Base-by-base conservation (phyloP, 2,888 invertebrate species). In the Pachycephus smyrnensis region DNA sequence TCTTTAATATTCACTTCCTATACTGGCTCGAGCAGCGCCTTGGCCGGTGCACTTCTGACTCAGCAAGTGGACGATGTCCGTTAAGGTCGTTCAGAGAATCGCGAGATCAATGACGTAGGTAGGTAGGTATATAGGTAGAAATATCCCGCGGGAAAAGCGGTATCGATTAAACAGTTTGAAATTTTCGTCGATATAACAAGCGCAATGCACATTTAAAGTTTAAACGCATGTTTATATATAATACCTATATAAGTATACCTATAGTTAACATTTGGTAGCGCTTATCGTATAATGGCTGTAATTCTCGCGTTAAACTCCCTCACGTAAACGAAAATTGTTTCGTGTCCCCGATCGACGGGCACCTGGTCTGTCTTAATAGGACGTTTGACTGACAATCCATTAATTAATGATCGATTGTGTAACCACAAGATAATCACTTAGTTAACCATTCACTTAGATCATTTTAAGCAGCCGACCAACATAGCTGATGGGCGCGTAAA, bases 371-470 rank as follows among this genome's bases (percentile, higher is more conserved):
- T 23, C 55, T 23, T 30, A 71, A 71, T 31, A 31, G 32, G 71
- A 71, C 71, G 71, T 71, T 32, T 71, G 71, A 71, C 71, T 31
- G 71, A 71, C 71, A 71, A 71, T 71, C 78, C 85, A 89, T 90
- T 88, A 90, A 90, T 90, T 89, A 89, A 85, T 84, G 86, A 88
- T 89, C 88, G 89, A 89, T 88, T 80, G 77, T 87, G 84, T 33
- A 71, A 71, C 71, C 76, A 82, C 79, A 80, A 86, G 88, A 89
- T 89, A 89, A 89, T 89, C 86, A 85, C 85, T 89, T 86, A 84
- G 87, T 90, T 90, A 88, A 88, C 84, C 88, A 87, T 88, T 89
- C 87, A 87, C 86, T 88, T 87, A 88, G 81, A 77, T 77, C 74
- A 81, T 73, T 76, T 73, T 68, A 73, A 77, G 76, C 81, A 78